Percentiles rank a stretch among this genome's conserved stretches.
These are phyloP conservation scores for Thelaira solivaga DNA, from an alignment of 2,888 invertebrate species.

Conservation along the genomic window DNA sequence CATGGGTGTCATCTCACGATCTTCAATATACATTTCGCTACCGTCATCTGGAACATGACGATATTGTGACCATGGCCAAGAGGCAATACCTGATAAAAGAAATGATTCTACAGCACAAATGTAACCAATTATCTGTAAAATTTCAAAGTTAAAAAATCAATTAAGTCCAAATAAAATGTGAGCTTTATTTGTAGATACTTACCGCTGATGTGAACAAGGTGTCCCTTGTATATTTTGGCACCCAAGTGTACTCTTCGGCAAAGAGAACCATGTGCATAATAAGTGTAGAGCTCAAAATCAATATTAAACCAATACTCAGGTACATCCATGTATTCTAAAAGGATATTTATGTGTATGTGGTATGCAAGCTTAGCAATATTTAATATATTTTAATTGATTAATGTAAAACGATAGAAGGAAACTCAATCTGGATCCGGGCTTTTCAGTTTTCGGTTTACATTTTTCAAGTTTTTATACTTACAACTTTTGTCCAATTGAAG, in stretches of 20 bases:
- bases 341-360: too few species aligned
- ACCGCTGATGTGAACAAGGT: slow-evolving; percentile 83
- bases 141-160: neutral
- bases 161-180: neutral
- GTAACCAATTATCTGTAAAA: slow-evolving; percentile 80
- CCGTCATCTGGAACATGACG: slow-evolving; percentile 82
- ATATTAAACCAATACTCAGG: slow-evolving; percentile 84
- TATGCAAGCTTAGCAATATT: too few species aligned
- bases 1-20: slow-evolving; percentile 78
- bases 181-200: slow-evolving; percentile 69
- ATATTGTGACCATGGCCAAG: slow-evolving; percentile 80
- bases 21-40: slow-evolving; percentile 79
- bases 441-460: neutral
- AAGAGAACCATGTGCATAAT: slow-evolving; percentile 83
- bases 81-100: slow-evolving; percentile 80
- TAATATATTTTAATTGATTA: too few species aligned
- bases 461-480: slow-evolving; percentile 77
- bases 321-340: slow-evolving; percentile 85
- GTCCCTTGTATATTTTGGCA: slow-evolving; percentile 84
- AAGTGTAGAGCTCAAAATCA: slow-evolving; percentile 83
- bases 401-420: too few species aligned
- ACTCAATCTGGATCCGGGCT: too few species aligned
- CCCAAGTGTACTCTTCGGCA: slow-evolving; percentile 83
- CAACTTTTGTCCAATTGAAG: slow-evolving; percentile 87
- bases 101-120: slow-evolving; percentile 81